A percentile compares a stretch with the other conserved stretches of the same genome.
phyloP scores from a whole-genome alignment of 1,140 invertebrate species.

The Paraescarpia echinospica region DNA sequence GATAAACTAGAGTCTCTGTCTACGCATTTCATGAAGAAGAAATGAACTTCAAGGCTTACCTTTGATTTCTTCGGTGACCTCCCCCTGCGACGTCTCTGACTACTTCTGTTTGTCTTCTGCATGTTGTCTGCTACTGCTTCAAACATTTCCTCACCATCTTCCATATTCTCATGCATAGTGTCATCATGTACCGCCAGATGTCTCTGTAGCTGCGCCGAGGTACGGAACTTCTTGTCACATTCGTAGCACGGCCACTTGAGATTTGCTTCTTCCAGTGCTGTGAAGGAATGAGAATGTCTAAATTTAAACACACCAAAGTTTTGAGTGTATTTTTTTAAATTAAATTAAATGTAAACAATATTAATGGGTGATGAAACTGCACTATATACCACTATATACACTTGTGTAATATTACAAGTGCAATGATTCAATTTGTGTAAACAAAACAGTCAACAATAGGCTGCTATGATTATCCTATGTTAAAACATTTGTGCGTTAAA shows the following conservation, averaged over 20 bases:
- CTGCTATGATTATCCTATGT: no score
- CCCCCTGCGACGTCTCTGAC: not conserved
- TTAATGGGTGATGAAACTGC: not conserved
- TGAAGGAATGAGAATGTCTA: slow-evolving; percentile 22
- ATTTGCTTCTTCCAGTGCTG: slow-evolving; percentile 51
- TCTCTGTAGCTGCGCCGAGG: slow-evolving; percentile 63
- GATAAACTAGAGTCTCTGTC: no score
- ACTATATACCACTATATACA: not conserved
- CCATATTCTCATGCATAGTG: slow-evolving; percentile 6
- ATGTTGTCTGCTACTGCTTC: not conserved
- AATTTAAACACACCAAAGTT: not conserved
- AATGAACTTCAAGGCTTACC: not conserved
- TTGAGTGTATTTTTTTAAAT: not conserved
- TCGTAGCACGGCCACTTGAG: slow-evolving; percentile 64
- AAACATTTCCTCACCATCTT: slow-evolving; percentile 9
- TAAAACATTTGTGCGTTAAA: no score
- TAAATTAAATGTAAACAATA: not conserved
- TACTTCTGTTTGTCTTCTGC: not conserved
- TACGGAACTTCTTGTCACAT: slow-evolving; percentile 63
- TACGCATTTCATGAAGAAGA: no score
- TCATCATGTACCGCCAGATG: slow-evolving; percentile 62
- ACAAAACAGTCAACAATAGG: no score
- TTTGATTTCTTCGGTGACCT: not conserved
- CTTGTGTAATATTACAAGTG: not conserved
- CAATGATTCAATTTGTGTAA: not conserved